A percentile compares a stretch with the other conserved stretches of the same genome.
phyloP scores from a whole-genome alignment of 2,888 invertebrate genomes.

The Heliconius sara region DNA sequence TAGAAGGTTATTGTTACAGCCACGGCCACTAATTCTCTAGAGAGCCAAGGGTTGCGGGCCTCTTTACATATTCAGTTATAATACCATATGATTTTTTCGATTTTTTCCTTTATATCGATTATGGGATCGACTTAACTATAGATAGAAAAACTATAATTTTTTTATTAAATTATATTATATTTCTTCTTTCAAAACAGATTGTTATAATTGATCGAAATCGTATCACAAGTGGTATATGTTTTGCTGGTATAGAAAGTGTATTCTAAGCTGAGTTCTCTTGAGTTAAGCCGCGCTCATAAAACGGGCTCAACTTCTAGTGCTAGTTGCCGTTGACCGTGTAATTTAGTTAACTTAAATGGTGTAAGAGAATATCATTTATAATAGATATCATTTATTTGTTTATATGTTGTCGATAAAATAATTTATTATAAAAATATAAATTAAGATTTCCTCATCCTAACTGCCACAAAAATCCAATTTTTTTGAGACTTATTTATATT shows the following conservation, averaged over 20 bases:
- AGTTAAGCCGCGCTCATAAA: slow-evolving; percentile 29
- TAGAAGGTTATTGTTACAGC: slow-evolving; percentile 73
- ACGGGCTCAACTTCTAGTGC: slow-evolving; percentile 27
- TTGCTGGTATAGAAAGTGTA: slow-evolving; percentile 41
- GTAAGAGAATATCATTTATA: slow-evolving; percentile 5
- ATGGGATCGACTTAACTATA: neutral
- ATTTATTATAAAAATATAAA: no score
- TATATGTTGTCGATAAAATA: no score
- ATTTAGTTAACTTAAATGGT: slow-evolving; percentile 20
- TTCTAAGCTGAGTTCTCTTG: slow-evolving; percentile 24
- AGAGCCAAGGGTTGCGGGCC: slow-evolving; percentile 65
- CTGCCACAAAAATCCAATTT: no score
- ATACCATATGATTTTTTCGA: slow-evolving; percentile 58
- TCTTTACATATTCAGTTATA: slow-evolving; percentile 74
- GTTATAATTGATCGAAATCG: neutral
- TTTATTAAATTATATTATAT: neutral
- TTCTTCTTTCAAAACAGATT: neutral
- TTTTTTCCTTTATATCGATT: slow-evolving; percentile 57
- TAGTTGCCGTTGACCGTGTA: slow-evolving; percentile 27
- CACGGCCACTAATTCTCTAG: slow-evolving; percentile 66
- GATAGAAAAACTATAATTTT: neutral
- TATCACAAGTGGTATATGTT: slow-evolving; percentile 12
- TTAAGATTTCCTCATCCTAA: no score
- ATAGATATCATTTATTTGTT: neutral
- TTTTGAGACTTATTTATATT: no score